These are phyloP conservation scores for Lasioglossum baleicum DNA, from an alignment of 1,140 invertebrate genomes.

Conservation along the genomic window DNA sequence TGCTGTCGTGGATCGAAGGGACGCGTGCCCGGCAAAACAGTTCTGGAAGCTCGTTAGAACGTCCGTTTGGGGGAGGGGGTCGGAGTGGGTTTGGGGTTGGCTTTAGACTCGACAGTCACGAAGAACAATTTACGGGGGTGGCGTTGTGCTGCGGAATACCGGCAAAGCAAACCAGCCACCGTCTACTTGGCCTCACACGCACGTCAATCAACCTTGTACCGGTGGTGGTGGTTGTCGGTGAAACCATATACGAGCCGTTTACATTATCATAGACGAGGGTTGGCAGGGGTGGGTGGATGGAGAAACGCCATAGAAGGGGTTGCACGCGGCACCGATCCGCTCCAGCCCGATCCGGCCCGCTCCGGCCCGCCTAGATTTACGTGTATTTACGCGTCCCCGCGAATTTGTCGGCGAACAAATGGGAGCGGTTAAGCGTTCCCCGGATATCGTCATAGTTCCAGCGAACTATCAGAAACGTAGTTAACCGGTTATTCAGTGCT, in stretches of 20 bases:
- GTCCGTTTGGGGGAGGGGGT: slow-evolving; percentile 36
- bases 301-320: neutral
- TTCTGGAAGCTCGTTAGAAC: slow-evolving; percentile 58
- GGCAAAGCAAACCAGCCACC: slow-evolving; percentile 55
- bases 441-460: slow-evolving; percentile 47
- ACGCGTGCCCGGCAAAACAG: slow-evolving; percentile 21
- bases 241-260: slow-evolving; percentile 40
- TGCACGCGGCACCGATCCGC: slow-evolving; percentile 2
- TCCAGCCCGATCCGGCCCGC: neutral
- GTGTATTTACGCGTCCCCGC: slow-evolving; percentile 43
- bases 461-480: slow-evolving; percentile 46
- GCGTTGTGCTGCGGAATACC: slow-evolving; percentile 51
- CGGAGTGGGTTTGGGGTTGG: neutral
- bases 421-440: slow-evolving; percentile 39
- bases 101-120: slow-evolving; percentile 61
- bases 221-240: slow-evolving; percentile 38
- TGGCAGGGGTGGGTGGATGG: neutral
- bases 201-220: slow-evolving; percentile 57
- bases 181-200: slow-evolving; percentile 53
- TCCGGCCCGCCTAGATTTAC: slow-evolving; percentile 25
- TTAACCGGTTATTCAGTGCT: slow-evolving; percentile 41
- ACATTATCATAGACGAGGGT: slow-evolving; percentile 29
- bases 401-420: slow-evolving; percentile 50
- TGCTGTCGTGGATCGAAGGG: neutral
- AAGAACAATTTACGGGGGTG: slow-evolving; percentile 66